Evolutionary conservation across 2,888 invertebrate species (phyloP).

Genomic region (Prosopocoilus inquinatus): DNA sequence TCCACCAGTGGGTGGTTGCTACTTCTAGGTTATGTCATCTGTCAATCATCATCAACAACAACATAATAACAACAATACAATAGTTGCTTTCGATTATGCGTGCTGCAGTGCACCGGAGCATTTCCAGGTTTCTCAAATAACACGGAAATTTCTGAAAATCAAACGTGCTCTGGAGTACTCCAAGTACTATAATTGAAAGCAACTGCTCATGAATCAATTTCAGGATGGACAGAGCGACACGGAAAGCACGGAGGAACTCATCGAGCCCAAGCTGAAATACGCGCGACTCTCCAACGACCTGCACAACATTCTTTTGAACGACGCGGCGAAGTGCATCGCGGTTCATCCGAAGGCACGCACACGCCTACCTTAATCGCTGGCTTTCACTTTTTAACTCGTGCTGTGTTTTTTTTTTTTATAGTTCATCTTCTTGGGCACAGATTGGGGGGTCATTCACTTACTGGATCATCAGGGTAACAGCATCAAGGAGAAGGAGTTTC

Average conservation of each 20-base stretch:
- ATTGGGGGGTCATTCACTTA: constrained; percentile 86
- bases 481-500: constrained; percentile 67
- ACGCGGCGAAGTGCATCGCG: constrained; percentile 88
- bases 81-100: no score
- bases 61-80: no score
- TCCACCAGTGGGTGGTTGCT: no score
- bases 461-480: constrained; percentile 91
- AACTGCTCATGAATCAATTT: background rate
- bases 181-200: no score
- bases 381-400: constrained; percentile 9
- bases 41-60: constrained; percentile 4
- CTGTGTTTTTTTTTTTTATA: constrained; percentile 49
- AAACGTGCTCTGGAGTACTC: background rate
- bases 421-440: constrained; percentile 91
- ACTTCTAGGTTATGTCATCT: constrained; percentile 12
- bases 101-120: no score
- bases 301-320: constrained; percentile 76
- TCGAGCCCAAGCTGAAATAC: constrained; percentile 90
- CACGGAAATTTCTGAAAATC: background rate
- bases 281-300: constrained; percentile 85
- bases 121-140: background rate
- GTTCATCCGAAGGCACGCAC: constrained; percentile 80
- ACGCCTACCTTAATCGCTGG: no score
- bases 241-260: constrained; percentile 54
- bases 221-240: constrained; percentile 35